A percentile compares a stretch with the other conserved stretches of the same genome.
These are phyloP conservation scores for Chaenocephalus aceratus DNA, from an alignment of 2,113 vertebrate species.

Conservation along the genomic window DNA sequence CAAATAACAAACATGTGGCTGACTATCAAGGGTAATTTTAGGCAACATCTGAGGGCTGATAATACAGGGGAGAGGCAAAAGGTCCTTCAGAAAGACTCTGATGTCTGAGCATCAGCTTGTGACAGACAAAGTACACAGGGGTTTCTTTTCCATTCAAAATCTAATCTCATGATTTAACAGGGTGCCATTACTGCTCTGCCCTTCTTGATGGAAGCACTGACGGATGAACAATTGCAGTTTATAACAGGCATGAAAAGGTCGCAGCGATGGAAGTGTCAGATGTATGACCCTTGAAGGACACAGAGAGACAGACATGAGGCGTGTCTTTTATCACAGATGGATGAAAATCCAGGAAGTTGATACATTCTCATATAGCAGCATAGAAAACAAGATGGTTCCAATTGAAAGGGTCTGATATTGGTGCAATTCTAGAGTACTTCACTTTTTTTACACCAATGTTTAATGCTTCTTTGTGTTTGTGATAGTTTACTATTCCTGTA, in stretches of 20 bases:
- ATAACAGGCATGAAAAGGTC: constrained; percentile 75
- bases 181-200: constrained; percentile 61
- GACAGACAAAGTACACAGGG: constrained; percentile 34
- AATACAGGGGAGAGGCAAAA: constrained; percentile 27
- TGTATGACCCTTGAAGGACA: constrained; percentile 61
- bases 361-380: background rate
- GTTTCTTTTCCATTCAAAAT: constrained; percentile 61
- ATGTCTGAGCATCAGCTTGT: constrained; percentile 28
- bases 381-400: no score
- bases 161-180: constrained; percentile 71
- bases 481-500: no score
- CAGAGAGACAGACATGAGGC: constrained; percentile 15
- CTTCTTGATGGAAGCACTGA: constrained; percentile 55
- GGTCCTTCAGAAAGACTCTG: constrained; percentile 28
- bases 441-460: no score
- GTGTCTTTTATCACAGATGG: background rate
- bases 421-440: no score
- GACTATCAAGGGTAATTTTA: constrained; percentile 49
- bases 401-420: no score
- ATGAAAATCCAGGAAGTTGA: constrained; percentile 19
- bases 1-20: constrained; percentile 57
- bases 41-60: constrained; percentile 50
- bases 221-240: constrained; percentile 63
- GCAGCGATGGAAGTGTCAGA: constrained; percentile 44
- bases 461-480: no score